These are phyloP conservation scores for Maccullochella peelii DNA, from an alignment of 2,113 vertebrate species.

Conservation along the genomic window DNA sequence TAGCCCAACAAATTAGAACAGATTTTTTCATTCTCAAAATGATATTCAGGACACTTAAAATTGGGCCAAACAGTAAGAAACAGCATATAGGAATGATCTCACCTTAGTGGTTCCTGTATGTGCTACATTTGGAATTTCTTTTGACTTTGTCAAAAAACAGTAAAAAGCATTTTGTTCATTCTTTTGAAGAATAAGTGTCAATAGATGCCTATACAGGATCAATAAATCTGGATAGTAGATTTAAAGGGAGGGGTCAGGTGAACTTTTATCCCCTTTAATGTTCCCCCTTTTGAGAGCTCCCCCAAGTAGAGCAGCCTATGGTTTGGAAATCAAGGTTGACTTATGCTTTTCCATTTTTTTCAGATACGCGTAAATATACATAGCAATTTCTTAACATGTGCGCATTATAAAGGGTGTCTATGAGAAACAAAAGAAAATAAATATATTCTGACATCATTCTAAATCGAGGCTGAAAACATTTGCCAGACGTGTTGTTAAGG, in stretches of 20 bases:
- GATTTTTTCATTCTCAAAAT: background rate
- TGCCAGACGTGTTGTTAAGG: conserved; percentile 32
- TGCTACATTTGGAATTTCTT: background rate
- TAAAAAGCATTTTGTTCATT: background rate
- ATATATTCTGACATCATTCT: conserved; percentile 73
- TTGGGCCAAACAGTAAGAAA: background rate
- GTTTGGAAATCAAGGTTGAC: conserved; percentile 6
- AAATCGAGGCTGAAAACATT: conserved; percentile 12
- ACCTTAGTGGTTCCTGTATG: background rate
- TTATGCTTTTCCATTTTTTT: conserved; percentile 11
- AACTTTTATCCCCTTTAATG: conserved; percentile 69
- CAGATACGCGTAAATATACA: background rate
- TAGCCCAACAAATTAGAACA: background rate
- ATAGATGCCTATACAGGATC: conserved; percentile 3
- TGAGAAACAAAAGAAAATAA: background rate
- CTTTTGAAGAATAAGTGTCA: background rate
- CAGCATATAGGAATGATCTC: background rate
- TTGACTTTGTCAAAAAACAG: conserved; percentile 14
- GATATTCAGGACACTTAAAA: background rate
- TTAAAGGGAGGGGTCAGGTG: conserved; percentile 69
- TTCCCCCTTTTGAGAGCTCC: background rate
- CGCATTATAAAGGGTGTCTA: background rate
- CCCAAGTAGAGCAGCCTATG: background rate
- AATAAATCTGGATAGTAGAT: conserved; percentile 34
- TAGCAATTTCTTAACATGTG: background rate